A percentile compares a stretch with the other conserved stretches of the same genome.
Evolutionary conservation across 2,113 vertebrate genomes (phyloP).

Genomic region (Lycaon pictus): DNA sequence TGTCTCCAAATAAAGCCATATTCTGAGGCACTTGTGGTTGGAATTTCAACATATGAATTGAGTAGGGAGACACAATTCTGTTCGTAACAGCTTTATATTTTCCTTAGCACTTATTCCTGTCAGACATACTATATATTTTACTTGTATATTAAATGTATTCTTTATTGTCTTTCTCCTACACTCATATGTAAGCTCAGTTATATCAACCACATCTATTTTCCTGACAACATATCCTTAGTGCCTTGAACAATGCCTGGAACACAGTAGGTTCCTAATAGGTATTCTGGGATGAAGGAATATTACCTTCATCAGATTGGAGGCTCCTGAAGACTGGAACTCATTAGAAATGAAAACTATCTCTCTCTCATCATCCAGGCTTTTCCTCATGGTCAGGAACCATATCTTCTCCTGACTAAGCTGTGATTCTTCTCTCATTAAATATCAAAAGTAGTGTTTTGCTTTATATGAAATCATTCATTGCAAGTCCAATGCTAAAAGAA

Average conservation of each 20-base stretch:
- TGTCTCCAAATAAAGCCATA: constrained; percentile 20
- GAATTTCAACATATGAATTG: background rate
- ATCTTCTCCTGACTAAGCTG: constrained; percentile 41
- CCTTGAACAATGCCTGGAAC: background rate
- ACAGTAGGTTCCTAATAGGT: background rate
- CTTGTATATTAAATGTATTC: background rate
- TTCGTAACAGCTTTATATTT: constrained; percentile 6
- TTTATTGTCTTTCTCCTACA: background rate
- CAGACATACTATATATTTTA: background rate
- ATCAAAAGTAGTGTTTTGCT: constrained; percentile 49
- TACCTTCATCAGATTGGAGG: background rate
- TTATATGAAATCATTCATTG: constrained; percentile 66
- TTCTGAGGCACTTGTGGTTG: background rate
- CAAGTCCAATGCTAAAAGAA: constrained; percentile 61
- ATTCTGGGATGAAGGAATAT: background rate
- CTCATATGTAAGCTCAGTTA: constrained; percentile 40
- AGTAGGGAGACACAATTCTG: background rate
- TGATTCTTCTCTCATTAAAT: constrained; percentile 68
- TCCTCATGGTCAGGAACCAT: background rate
- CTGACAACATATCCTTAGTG: background rate
- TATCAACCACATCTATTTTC: background rate
- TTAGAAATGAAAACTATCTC: constrained; percentile 10
- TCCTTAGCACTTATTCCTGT: constrained; percentile 23
- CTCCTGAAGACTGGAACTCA: background rate
- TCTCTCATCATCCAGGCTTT: constrained; percentile 21